Conservation (phyloP, 2,888 invertebrate species). For the Salticus scenicus region DNA sequence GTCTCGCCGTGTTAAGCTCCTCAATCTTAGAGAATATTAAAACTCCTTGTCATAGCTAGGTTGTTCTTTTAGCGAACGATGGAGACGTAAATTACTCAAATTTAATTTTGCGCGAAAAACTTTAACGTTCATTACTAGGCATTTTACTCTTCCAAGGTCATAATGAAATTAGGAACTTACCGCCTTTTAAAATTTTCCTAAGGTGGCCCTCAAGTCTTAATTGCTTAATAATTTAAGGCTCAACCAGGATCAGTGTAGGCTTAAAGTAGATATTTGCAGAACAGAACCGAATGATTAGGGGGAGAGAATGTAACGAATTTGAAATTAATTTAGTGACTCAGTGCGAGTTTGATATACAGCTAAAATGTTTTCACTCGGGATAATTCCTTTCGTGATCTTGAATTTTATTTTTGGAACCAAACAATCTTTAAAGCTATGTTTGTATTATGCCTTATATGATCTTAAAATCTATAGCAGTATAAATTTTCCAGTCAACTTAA, state of each 20-base stretch:
- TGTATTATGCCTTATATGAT: no score
- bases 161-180: constrained; percentile 69
- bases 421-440: no score
- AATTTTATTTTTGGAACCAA: no score
- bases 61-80: constrained; percentile 31
- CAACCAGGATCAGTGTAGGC: constrained; percentile 38
- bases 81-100: constrained; percentile 61
- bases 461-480: no score
- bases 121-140: constrained; percentile 60
- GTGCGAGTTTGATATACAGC: no score
- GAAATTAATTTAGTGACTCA: neutral
- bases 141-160: constrained; percentile 53
- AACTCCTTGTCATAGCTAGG: constrained; percentile 57
- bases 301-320: neutral
- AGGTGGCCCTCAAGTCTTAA: constrained; percentile 49
- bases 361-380: no score
- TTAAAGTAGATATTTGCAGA: neutral
- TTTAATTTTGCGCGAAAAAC: constrained; percentile 63
- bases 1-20: neutral
- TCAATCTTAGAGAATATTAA: constrained; percentile 54
- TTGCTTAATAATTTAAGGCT: constrained; percentile 66
- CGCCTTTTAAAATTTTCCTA: constrained; percentile 65
- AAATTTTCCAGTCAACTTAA: no score
- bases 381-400: no score
- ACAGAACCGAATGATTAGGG: constrained; percentile 21